phyloP scores from a whole-genome alignment of 2,797 vertebrate species.

The Pelochelys cantorii region DNA sequence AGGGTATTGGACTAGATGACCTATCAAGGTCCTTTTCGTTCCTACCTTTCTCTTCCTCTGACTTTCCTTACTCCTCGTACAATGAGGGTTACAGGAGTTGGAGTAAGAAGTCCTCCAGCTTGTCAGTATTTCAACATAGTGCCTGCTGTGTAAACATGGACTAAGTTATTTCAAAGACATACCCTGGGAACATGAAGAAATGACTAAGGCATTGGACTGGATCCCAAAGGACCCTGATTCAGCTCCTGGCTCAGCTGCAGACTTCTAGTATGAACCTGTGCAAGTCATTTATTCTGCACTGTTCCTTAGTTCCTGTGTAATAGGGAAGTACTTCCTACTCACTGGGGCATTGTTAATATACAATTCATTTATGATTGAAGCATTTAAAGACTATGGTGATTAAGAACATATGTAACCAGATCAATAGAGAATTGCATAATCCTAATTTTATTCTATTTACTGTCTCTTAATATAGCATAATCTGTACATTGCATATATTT shows the following conservation, averaged over 20 bases:
- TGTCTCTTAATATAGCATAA: neutral
- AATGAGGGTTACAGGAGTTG: too few relatives aligned
- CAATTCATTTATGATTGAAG: neutral
- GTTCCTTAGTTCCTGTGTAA: fast-evolving
- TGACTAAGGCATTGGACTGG: neutral
- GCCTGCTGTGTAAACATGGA: too few relatives aligned
- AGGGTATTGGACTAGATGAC: neutral
- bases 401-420: neutral
- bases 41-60: too few relatives aligned
- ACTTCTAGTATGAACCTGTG: neutral
- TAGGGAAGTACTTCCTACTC: neutral
- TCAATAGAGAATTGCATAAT: neutral
- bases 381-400: fast-evolving
- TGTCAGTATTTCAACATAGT: too few relatives aligned
- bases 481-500: neutral
- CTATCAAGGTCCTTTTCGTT: neutral
- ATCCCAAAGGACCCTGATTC: neutral
- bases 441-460: neutral
- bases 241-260: neutral
- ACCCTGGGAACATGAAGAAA: neutral
- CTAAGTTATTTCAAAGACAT: too few relatives aligned
- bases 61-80: too few relatives aligned
- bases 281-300: neutral
- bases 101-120: too few relatives aligned
- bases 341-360: fast-evolving